Percentiles rank a stretch among this genome's conserved stretches.
Evolutionary conservation across 2,113 vertebrate species (phyloP).

Genomic region (Scatophagus argus): DNA sequence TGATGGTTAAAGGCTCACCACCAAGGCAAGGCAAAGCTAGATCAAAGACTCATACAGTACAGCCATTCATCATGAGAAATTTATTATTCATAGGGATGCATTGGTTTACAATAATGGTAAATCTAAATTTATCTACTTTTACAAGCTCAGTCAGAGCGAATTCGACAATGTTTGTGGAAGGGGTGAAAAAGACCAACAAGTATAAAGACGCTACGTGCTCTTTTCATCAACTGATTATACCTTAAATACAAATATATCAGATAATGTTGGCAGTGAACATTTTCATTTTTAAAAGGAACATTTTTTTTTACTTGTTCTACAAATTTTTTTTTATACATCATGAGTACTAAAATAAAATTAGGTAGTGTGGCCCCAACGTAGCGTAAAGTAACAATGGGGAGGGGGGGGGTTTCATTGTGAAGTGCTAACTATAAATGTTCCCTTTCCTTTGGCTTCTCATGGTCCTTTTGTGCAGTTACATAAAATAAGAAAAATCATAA

Average conservation of each 20-base stretch:
- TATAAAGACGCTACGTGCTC: conserved; percentile 67
- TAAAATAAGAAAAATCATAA: conserved; percentile 61
- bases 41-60: conserved; percentile 19
- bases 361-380: conserved; percentile 62
- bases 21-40: neutral
- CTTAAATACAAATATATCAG: conserved; percentile 77
- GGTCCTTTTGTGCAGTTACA: conserved; percentile 64
- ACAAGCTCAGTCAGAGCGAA: conserved; percentile 69
- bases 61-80: conserved; percentile 74
- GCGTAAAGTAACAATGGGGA: conserved; percentile 51
- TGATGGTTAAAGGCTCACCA: neutral
- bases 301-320: conserved; percentile 44
- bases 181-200: conserved; percentile 67
- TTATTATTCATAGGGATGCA: conserved; percentile 80
- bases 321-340: conserved; percentile 60
- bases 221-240: conserved; percentile 70
- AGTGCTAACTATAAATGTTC: conserved; percentile 75
- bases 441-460: conserved; percentile 80
- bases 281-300: conserved; percentile 58
- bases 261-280: conserved; percentile 78
- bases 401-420: conserved; percentile 55
- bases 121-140: conserved; percentile 72
- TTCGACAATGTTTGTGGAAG: conserved; percentile 62
- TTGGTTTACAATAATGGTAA: conserved; percentile 78
- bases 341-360: conserved; percentile 75